These are phyloP conservation scores for Cyclura pinguis DNA, from an alignment of 2,797 vertebrate species.

Conservation along the genomic window DNA sequence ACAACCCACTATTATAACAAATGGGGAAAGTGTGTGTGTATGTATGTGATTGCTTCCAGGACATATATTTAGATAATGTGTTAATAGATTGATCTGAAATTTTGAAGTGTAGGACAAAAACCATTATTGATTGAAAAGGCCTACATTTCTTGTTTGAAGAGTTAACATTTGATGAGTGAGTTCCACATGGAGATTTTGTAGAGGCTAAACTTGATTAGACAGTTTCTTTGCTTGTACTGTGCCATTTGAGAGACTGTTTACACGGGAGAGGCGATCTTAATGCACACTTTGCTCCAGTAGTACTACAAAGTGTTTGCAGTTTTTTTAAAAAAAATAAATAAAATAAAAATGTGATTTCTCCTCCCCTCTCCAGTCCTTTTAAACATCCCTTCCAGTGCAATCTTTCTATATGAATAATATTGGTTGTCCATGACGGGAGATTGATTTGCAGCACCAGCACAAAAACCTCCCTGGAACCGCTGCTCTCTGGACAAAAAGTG, in stretches of 20 bases:
- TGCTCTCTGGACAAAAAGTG: too few species aligned
- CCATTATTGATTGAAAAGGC: not conserved
- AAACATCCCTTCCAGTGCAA: not conserved
- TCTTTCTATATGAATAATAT: not conserved
- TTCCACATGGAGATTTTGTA: not conserved
- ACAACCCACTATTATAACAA: too few species aligned
- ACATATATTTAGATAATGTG: not conserved
- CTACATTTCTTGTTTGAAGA: not conserved
- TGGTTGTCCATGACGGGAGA: too few species aligned
- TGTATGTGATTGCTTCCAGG: not conserved
- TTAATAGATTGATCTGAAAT: not conserved
- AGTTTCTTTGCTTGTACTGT: not conserved
- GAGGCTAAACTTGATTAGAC: not conserved
- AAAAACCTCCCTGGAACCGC: too few species aligned
- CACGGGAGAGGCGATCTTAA: not conserved
- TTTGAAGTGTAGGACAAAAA: not conserved
- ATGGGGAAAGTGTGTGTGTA: not conserved
- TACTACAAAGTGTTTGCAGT: not conserved
- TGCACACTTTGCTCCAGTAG: not conserved
- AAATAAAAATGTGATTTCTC: too few species aligned
- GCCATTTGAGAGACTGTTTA: not conserved
- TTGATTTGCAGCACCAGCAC: too few species aligned
- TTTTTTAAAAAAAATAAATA: not conserved
- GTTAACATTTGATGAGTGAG: not conserved
- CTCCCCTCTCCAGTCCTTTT: too few species aligned